Evolutionary conservation across 2,113 vertebrate species (phyloP).

Genomic region (Trichomycterus rosablanca): DNA sequence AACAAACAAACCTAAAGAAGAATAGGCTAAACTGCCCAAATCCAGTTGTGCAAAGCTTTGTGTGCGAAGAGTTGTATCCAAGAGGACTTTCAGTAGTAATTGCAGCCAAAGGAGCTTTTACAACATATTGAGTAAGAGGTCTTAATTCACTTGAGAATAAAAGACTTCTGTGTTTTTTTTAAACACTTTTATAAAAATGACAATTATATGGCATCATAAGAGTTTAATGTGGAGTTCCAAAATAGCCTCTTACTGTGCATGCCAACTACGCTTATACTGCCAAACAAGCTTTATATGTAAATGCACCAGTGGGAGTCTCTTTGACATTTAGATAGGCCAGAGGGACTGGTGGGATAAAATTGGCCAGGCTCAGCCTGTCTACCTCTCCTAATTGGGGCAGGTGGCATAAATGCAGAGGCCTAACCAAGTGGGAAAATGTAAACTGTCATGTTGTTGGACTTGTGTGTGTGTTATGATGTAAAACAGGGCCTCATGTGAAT

Average conservation of each 20-base stretch:
- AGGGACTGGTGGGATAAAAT: slow-evolving; percentile 49
- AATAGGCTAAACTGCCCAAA: no score
- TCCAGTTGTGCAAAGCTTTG: no score
- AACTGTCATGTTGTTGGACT: slow-evolving; percentile 6
- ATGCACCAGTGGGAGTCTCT: slow-evolving; percentile 54
- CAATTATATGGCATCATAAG: no score
- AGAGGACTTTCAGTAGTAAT: no score
- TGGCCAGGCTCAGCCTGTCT: slow-evolving; percentile 44
- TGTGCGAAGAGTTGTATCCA: no score
- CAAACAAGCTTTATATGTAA: slow-evolving; percentile 34
- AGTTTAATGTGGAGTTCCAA: no score
- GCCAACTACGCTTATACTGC: slow-evolving; percentile 21
- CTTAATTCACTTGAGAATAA: no score
- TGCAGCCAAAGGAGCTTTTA: no score
- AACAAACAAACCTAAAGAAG: no score
- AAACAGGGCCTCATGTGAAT: neutral
- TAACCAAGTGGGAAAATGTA: slow-evolving; percentile 9
- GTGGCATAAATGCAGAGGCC: slow-evolving; percentile 43
- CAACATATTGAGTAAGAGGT: no score
- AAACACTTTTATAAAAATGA: no score
- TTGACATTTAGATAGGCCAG: slow-evolving; percentile 55
- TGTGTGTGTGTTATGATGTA: slow-evolving; percentile 18
- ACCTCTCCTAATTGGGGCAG: slow-evolving; percentile 47
- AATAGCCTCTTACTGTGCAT: slow-evolving; percentile 2
- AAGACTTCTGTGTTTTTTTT: no score